Base-by-base conservation (phyloP, 2,797 vertebrate species). In the Arctocebus calabarensis region DNA sequence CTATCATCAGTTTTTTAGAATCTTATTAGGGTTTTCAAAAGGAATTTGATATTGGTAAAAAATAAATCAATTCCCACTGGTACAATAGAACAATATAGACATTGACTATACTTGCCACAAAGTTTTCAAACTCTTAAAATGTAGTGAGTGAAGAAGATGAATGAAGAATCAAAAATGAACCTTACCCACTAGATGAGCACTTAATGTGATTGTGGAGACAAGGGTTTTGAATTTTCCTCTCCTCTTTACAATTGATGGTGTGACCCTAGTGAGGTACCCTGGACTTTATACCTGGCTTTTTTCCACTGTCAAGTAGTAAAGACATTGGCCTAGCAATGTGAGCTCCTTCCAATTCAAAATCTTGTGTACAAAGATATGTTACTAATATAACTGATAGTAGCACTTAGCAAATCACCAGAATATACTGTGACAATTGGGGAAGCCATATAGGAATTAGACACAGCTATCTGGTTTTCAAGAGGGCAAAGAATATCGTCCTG, bases 21-120 rank as follows among this genome's bases (percentile, higher is more conserved):
- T 92, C 78, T 94, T 43, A 61, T 92, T n/a, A 79, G 40, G 40
- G 62, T 84, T 57, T 79, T 90, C 37, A 64, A 75, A 91, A 96
- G 59, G 45, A 91, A 68, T 71, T 89, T 92, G 66, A 2, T 22
- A 68, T 73, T n/a, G 79, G 32, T 91, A 84, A 84, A 55, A 20
- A 95, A 27, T 83, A 85, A 90, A 40, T 84, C 17, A 62, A 87
- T 68, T 84, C 89, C 34, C 32, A 82, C 23, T 82, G n/a, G 48
- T 85, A 75, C 7, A 88, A 37, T 79, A 20, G 68, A 77, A 64
- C 34, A 91, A 32, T 62, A 27, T 37, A 84, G 70, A 88, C 37
- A 7, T 89, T 92, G 86, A 75, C 13, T 94, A 8, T 75, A 89
- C 12, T 75, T 75, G 13, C 3, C 86, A 22, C 45, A 55, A 32